Evolutionary conservation across 2,797 vertebrate genomes (phyloP).

Genomic region (Sebastes vulpes): DNA sequence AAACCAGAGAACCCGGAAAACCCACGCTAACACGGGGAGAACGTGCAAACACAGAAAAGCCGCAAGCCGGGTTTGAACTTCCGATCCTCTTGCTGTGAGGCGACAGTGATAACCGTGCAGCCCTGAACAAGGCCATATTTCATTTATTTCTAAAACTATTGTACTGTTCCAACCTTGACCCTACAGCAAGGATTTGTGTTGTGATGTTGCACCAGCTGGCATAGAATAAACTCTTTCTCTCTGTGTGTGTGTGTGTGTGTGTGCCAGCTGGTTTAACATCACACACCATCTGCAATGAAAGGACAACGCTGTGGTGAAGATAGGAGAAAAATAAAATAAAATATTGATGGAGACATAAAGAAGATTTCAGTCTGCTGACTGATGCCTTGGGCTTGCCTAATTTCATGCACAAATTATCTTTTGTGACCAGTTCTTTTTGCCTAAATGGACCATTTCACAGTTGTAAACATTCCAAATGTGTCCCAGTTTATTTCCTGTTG

Average conservation of each 20-base stretch:
- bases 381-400: neutral
- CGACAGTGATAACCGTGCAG: too few species aligned
- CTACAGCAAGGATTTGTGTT: conserved; percentile 16
- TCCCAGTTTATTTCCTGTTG: too few species aligned
- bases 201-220: conserved; percentile 24
- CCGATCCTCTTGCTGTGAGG: too few species aligned
- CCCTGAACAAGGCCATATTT: neutral
- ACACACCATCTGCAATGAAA: conserved; percentile 5
- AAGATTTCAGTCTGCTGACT: neutral
- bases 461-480: too few species aligned
- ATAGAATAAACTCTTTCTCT: conserved; percentile 22
- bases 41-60: too few species aligned
- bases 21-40: too few species aligned
- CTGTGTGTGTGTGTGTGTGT: neutral
- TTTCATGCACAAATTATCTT: conserved; percentile 1
- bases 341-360: neutral
- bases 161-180: conserved; percentile 27
- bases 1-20: too few species aligned
- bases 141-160: conserved; percentile 12
- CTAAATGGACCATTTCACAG: neutral
- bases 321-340: neutral
- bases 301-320: neutral
- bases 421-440: neutral
- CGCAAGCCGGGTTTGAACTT: too few species aligned
- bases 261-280: conserved; percentile 13